A percentile compares a stretch with the other conserved stretches of the same genome.
These are phyloP conservation scores for Rachycentron canadum DNA, from an alignment of 2,797 vertebrate species.

Conservation along the genomic window DNA sequence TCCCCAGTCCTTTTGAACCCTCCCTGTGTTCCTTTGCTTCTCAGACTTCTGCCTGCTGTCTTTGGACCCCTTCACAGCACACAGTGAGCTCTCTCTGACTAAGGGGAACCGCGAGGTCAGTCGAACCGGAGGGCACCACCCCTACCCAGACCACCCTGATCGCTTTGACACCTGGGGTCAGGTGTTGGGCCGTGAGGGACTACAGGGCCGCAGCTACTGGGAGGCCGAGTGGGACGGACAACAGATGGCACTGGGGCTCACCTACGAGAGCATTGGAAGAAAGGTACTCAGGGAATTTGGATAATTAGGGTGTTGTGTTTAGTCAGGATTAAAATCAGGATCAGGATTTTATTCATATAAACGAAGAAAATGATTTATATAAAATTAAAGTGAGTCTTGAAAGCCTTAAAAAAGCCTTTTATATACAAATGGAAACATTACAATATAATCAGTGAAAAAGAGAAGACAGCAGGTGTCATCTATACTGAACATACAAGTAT, in stretches of 20 bases:
- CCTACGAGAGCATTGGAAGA: slow-evolving; percentile 33
- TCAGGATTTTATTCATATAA: too few species aligned
- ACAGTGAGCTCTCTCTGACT: slow-evolving; percentile 35
- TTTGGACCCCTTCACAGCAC: slow-evolving; percentile 46
- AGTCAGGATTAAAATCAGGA: too few species aligned
- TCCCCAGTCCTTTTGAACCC: not conserved
- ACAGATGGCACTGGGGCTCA: slow-evolving; percentile 42
- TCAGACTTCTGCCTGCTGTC: slow-evolving; percentile 37
- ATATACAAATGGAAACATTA: too few species aligned
- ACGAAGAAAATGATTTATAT: too few species aligned
- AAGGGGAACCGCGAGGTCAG: slow-evolving; percentile 26
- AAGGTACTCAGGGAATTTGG: slow-evolving; percentile 21
- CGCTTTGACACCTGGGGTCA: slow-evolving; percentile 54
- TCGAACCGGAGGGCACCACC: not conserved
- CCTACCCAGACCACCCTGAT: slow-evolving; percentile 42
- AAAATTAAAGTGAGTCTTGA: too few species aligned
- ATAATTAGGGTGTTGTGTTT: too few species aligned
- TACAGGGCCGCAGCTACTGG: slow-evolving; percentile 32
- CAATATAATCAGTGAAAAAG: too few species aligned
- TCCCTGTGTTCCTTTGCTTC: too few species aligned
- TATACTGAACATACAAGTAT: too few species aligned
- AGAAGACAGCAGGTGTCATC: too few species aligned
- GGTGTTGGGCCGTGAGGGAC: slow-evolving; percentile 42
- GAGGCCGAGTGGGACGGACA: slow-evolving; percentile 42
- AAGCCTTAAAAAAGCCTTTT: too few species aligned